Evolutionary conservation across 2,888 invertebrate species (phyloP).

Genomic region (Euplexia lucipara): DNA sequence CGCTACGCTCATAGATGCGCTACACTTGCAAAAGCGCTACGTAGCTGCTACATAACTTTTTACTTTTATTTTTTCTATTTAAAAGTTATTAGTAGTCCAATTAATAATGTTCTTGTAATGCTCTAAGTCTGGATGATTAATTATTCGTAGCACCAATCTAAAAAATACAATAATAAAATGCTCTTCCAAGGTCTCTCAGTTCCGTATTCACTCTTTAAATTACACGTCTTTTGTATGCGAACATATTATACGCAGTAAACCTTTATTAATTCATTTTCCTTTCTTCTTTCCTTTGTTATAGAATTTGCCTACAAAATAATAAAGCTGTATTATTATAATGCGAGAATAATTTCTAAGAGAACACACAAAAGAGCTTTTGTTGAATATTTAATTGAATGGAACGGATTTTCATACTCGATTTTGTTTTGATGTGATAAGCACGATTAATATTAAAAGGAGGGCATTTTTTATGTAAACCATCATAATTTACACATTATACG

Average conservation of each 20-base stretch:
- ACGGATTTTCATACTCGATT: conserved; percentile 12
- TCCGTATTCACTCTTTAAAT: conserved; percentile 10
- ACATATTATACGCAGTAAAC: not conserved
- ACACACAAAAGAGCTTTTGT: conserved; percentile 36
- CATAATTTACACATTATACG: conserved; percentile 1
- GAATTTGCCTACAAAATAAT: conserved; percentile 14
- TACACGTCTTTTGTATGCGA: conserved; percentile 2
- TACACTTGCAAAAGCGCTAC: not conserved
- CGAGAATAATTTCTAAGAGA: conserved; percentile 16
- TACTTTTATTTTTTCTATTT: too few relatives aligned
- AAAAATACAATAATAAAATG: not conserved
- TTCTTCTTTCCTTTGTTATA: not conserved
- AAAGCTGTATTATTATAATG: conserved; percentile 14
- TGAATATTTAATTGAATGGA: conserved; percentile 42
- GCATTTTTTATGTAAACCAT: conserved; percentile 1
- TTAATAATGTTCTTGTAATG: not conserved
- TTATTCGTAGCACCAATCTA: not conserved
- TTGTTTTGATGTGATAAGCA: conserved; percentile 1
- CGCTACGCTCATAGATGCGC: not conserved
- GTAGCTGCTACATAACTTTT: conserved; percentile 3
- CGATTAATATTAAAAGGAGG: conserved; percentile 3
- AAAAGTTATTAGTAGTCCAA: too few relatives aligned
- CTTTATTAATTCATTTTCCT: conserved; percentile 2
- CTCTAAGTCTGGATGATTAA: not conserved
- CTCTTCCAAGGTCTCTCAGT: not conserved